A percentile compares a stretch with the other conserved stretches of the same genome.
Conservation (phyloP, 2,888 invertebrate genomes). For the Zaprionus bogoriensis region DNA sequence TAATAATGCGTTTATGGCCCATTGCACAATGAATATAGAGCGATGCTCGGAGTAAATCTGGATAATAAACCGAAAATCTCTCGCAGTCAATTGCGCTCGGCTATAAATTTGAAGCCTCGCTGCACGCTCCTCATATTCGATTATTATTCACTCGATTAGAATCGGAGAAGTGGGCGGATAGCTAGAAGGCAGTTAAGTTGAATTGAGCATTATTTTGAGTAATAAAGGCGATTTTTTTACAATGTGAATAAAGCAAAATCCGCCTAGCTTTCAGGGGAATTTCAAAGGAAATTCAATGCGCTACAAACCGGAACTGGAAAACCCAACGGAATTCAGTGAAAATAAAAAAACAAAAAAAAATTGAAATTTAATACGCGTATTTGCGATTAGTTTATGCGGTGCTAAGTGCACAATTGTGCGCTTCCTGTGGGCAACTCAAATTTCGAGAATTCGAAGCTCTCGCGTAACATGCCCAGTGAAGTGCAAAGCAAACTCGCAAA, state of each 20-base stretch:
- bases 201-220: no score
- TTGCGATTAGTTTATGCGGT: constrained; percentile 2
- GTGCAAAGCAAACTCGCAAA: constrained; percentile 26
- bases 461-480: constrained; percentile 31
- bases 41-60: neutral
- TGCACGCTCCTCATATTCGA: constrained; percentile 15
- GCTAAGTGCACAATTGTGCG: constrained; percentile 12
- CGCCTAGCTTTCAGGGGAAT: no score
- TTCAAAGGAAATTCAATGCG: no score
- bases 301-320: no score
- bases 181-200: no score
- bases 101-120: neutral
- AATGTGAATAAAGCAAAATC: no score
- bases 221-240: no score
- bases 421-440: constrained; percentile 30
- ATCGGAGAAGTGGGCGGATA: constrained; percentile 3
- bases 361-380: constrained; percentile 8
- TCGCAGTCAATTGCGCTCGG: constrained; percentile 8
- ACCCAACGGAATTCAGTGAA: neutral
- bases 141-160: constrained; percentile 28
- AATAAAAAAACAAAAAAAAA: neutral
- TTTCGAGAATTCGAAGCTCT: constrained; percentile 27
- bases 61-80: neutral
- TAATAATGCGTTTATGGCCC: neutral
- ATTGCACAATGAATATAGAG: neutral